phyloP scores from a whole-genome alignment of 2,888 invertebrate species.

The Diarsia rubi region DNA sequence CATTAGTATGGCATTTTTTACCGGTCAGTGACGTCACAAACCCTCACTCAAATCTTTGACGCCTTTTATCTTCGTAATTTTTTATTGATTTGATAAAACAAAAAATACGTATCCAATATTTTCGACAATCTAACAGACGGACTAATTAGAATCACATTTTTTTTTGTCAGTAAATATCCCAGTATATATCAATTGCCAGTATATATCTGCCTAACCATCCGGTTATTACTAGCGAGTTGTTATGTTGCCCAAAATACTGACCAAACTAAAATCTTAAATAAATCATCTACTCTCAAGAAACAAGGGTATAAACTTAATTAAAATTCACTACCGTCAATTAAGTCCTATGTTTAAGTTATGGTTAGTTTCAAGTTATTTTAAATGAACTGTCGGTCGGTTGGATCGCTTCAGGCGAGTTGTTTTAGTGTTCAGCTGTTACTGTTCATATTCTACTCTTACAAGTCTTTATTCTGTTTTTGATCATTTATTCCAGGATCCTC shows the following conservation, averaged over 20 bases:
- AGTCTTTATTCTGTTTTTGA: not conserved
- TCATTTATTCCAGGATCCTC: not conserved
- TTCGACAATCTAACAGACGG: no score
- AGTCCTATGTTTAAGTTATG: constrained; percentile 50
- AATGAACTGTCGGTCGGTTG: constrained; percentile 39
- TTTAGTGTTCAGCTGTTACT: constrained; percentile 26
- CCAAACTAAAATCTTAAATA: constrained; percentile 21
- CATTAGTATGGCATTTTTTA: no score
- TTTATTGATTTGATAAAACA: no score
- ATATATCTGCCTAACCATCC: no score
- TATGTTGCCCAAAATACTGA: not conserved
- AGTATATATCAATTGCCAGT: no score
- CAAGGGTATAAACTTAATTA: constrained; percentile 49
- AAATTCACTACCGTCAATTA: constrained; percentile 61
- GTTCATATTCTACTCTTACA: not conserved
- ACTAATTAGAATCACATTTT: no score
- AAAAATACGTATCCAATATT: no score
- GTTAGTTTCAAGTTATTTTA: constrained; percentile 63
- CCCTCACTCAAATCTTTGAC: no score
- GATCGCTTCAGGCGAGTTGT: constrained; percentile 39
- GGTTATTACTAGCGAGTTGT: no score
- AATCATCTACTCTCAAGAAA: constrained; percentile 40
- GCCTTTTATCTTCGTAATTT: no score
- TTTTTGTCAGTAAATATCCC: no score
- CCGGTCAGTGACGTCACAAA: no score